Evolutionary conservation across 2,113 vertebrate species (phyloP).

Genomic region (Tiliqua scincoides): DNA sequence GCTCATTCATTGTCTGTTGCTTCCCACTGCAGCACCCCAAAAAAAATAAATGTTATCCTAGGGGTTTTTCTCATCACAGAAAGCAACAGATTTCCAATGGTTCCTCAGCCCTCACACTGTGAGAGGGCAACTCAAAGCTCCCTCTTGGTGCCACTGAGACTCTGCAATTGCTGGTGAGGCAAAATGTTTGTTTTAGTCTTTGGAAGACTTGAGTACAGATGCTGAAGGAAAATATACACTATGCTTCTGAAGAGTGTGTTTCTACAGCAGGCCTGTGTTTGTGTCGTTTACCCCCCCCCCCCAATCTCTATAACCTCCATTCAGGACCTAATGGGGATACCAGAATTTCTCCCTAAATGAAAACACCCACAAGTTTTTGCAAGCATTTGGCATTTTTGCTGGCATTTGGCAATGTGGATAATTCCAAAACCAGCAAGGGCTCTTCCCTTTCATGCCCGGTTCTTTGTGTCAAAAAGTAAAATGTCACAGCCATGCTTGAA

Average conservation of each 20-base stretch:
- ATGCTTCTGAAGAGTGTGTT: neutral
- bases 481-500: neutral
- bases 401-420: neutral
- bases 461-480: neutral
- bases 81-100: slow-evolving; percentile 14
- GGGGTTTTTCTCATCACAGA: neutral
- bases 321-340: neutral
- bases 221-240: neutral
- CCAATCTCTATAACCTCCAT: slow-evolving; percentile 1
- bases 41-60: neutral
- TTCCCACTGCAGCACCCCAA: neutral
- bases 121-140: neutral
- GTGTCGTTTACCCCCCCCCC: neutral
- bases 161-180: neutral
- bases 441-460: neutral
- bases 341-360: neutral
- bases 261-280: neutral
- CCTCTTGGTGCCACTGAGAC: neutral
- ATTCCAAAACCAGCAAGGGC: neutral
- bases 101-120: neutral
- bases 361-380: neutral
- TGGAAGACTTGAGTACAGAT: neutral
- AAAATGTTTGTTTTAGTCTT: neutral
- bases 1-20: neutral
- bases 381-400: neutral